These are phyloP conservation scores for Hypocryptadius cinnamomeus DNA, from an alignment of 2,113 vertebrate genomes.

Conservation along the genomic window DNA sequence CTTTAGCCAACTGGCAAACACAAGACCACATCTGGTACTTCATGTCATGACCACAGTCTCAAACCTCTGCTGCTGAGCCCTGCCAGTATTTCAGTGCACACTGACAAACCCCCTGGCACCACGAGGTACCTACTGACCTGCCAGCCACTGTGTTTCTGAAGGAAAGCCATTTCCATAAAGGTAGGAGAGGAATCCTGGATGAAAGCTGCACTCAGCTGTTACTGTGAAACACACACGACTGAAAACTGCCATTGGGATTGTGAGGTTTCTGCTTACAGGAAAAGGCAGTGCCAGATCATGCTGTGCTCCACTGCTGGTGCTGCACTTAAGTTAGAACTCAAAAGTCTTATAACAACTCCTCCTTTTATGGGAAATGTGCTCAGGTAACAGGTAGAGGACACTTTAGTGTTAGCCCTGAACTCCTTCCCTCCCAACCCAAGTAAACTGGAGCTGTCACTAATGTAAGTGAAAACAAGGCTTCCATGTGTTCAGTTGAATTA, in stretches of 20 bases:
- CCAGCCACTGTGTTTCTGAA: conserved; percentile 12
- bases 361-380: not conserved
- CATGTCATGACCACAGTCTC: not conserved
- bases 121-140: not conserved
- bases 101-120: not conserved
- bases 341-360: not conserved
- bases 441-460: not conserved
- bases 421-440: not conserved
- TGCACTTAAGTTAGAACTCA: not conserved
- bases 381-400: not conserved
- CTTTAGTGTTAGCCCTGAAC: not conserved
- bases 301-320: not conserved
- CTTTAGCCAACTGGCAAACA: not conserved
- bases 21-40: not conserved
- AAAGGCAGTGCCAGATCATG: not conserved
- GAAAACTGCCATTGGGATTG: not conserved
- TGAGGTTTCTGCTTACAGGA: not conserved
- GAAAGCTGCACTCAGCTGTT: not conserved
- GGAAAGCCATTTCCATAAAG: conserved; percentile 30
- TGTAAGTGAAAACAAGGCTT: not conserved
- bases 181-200: not conserved
- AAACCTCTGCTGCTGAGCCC: not conserved
- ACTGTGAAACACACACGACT: not conserved
- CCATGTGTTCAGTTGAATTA: not conserved
- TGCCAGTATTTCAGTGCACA: not conserved